A percentile compares a stretch with the other conserved stretches of the same genome.
Conservation (phyloP, 2,888 invertebrate species). For the Gymnocheta viridis region DNA sequence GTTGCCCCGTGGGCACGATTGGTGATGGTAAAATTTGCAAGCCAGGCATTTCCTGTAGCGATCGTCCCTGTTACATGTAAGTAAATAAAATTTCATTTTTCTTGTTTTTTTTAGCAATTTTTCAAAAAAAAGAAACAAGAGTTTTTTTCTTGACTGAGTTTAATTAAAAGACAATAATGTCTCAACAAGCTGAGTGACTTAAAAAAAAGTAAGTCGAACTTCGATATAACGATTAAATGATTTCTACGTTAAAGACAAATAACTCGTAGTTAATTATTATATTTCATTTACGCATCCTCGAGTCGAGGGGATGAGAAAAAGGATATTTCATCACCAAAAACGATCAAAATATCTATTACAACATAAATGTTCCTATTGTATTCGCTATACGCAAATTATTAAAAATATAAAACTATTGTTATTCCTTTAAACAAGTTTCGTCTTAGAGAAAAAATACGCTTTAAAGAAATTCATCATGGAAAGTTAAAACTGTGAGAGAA, state of each 20-base stretch:
- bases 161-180: constrained; percentile 48
- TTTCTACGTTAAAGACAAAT: not conserved
- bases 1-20: constrained; percentile 88
- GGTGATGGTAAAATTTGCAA: constrained; percentile 90
- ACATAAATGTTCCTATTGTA: too few species aligned
- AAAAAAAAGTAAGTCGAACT: not conserved
- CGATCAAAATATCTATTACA: too few species aligned
- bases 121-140: not conserved
- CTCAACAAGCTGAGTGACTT: not conserved
- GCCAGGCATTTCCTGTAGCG: constrained; percentile 86
- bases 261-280: not conserved
- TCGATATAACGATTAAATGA: not conserved
- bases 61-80: constrained; percentile 86
- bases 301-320: too few species aligned
- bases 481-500: too few species aligned
- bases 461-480: too few species aligned
- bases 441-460: too few species aligned
- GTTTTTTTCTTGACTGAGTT: not conserved
- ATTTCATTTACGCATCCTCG: too few species aligned
- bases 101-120: constrained; percentile 13
- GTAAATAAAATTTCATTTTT: constrained; percentile 73
- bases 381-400: too few species aligned
- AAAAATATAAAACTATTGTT: too few species aligned
- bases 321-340: too few species aligned
- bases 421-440: too few species aligned